Conservation (phyloP, 2,113 vertebrate species). For the Catharus bicknelli region DNA sequence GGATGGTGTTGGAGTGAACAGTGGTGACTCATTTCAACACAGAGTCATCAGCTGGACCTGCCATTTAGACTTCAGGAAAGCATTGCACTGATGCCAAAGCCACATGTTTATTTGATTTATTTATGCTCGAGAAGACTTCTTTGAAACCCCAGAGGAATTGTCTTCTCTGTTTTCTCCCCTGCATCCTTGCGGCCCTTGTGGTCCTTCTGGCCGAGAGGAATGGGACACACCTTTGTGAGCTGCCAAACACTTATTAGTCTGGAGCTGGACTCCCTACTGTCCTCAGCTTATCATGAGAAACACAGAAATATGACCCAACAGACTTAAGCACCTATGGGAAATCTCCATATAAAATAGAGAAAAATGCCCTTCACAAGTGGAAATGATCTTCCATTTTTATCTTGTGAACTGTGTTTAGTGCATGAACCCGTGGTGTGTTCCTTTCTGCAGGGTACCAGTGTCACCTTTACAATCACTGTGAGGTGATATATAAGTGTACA, state of each 20-base stretch:
- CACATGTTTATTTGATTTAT: conserved; percentile 41
- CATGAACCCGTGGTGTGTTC: background rate
- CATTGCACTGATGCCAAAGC: background rate
- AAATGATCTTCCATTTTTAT: background rate
- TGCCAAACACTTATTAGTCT: background rate
- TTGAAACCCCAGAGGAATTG: conserved; percentile 12
- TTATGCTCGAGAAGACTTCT: conserved; percentile 7
- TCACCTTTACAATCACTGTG: background rate
- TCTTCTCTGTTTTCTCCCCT: conserved; percentile 35
- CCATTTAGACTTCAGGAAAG: conserved; percentile 14
- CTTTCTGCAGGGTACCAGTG: background rate
- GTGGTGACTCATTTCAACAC: conserved; percentile 13
- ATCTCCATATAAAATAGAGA: background rate
- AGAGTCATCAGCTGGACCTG: conserved; percentile 45
- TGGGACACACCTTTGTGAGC: conserved; percentile 18
- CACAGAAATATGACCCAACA: background rate
- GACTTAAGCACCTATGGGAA: background rate
- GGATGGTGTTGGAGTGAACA: background rate
- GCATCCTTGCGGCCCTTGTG: conserved; percentile 47
- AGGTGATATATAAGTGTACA: background rate
- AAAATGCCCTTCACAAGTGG: background rate
- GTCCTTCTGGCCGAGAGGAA: conserved; percentile 35
- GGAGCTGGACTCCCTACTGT: background rate
- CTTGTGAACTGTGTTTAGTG: background rate
- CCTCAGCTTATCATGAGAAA: background rate